These are phyloP conservation scores for Aproaerema taeniolella DNA, from an alignment of 2,888 invertebrate species.

Conservation along the genomic window DNA sequence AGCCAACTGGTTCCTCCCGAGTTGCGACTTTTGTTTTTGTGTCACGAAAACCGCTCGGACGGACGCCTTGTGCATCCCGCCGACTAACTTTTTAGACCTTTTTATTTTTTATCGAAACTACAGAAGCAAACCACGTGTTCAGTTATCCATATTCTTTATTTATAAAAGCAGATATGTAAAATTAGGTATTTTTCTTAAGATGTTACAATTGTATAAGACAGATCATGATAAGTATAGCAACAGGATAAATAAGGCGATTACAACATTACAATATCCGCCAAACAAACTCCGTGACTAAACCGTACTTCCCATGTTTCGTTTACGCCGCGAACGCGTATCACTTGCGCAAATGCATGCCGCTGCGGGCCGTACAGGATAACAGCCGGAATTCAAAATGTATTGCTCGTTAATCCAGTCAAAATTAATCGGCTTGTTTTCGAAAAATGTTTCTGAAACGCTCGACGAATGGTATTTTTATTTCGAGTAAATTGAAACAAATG, in stretches of 20 bases:
- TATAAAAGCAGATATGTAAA: too few relatives aligned
- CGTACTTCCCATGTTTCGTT: slow-evolving; percentile 27
- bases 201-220: too few relatives aligned
- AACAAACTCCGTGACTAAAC: slow-evolving; percentile 25
- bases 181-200: too few relatives aligned
- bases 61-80: slow-evolving; percentile 18
- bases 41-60: slow-evolving; percentile 39
- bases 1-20: slow-evolving; percentile 44
- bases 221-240: too few relatives aligned
- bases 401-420: slow-evolving; percentile 24
- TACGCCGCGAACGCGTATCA: slow-evolving; percentile 1
- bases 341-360: slow-evolving; percentile 5
- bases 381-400: slow-evolving; percentile 12
- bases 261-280: slow-evolving; percentile 4
- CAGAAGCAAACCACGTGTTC: slow-evolving; percentile 1
- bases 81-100: neutral
- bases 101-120: slow-evolving; percentile 3
- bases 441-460: slow-evolving; percentile 25
- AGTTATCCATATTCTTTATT: neutral
- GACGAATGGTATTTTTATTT: slow-evolving; percentile 32
- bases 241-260: slow-evolving; percentile 1
- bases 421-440: slow-evolving; percentile 37
- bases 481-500: slow-evolving; percentile 36
- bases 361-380: slow-evolving; percentile 5
- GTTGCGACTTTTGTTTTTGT: slow-evolving; percentile 44